These are phyloP conservation scores for Umimayanthus kanabou DNA, from an alignment of 92 coral and sea anemone species.

Conservation along the genomic window DNA sequence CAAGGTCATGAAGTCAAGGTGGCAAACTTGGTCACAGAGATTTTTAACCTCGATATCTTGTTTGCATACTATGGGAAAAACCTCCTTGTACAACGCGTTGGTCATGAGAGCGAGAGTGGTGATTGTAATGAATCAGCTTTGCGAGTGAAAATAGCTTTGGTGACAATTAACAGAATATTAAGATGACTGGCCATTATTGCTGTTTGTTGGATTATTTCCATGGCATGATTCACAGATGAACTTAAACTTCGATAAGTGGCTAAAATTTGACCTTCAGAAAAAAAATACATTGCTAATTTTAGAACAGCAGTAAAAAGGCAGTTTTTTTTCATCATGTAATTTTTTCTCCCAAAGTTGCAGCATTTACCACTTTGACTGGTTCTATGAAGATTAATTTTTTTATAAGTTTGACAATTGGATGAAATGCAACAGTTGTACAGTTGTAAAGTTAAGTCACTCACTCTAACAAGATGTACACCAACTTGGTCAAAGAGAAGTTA, in stretches of 20 bases:
- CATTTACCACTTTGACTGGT: neutral
- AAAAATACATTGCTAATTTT: neutral
- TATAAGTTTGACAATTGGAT: slow-evolving; percentile 29
- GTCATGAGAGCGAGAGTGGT: neutral
- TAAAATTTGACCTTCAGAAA: neutral
- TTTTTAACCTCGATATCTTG: slow-evolving; percentile 24
- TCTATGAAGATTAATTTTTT: neutral
- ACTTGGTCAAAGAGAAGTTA: slow-evolving; percentile 16
- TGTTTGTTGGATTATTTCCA: neutral
- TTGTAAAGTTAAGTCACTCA: slow-evolving; percentile 10
- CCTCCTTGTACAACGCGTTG: slow-evolving; percentile 17
- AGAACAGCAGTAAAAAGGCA: neutral
- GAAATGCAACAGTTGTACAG: slow-evolving; percentile 19
- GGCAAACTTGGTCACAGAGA: neutral
- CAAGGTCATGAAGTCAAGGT: slow-evolving; percentile 37
- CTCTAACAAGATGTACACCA: neutral
- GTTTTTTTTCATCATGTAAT: neutral
- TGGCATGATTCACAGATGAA: neutral
- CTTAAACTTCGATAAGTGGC: neutral
- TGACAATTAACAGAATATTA: neutral
- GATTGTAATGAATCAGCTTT: neutral
- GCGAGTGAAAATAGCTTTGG: slow-evolving; percentile 21
- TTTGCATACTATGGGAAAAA: neutral
- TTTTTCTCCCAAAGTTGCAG: neutral
- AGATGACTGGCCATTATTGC: neutral